Evolutionary conservation across 2,797 vertebrate genomes (phyloP).

Genomic region (Squalus acanthias): DNA sequence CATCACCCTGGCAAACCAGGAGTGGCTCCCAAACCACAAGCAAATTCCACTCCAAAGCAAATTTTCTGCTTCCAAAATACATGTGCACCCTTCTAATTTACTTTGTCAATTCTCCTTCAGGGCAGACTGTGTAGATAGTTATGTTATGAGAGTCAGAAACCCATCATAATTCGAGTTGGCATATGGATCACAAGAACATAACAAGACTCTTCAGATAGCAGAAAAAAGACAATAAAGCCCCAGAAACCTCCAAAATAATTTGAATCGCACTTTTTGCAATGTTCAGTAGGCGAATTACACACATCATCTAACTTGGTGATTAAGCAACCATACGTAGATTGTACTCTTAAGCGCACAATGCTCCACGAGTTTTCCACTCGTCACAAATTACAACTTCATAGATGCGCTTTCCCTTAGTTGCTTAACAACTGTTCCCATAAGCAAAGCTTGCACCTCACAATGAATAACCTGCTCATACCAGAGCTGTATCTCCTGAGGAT

Average conservation of each 20-base stretch:
- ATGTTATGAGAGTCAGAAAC: no score
- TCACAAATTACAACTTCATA: not conserved
- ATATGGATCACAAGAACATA: not conserved
- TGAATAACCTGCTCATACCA: no score
- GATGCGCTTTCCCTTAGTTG: not conserved
- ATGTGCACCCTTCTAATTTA: not conserved
- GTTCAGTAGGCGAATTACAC: not conserved
- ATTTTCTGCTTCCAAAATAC: not conserved
- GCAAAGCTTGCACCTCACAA: not conserved
- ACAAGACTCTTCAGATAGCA: not conserved
- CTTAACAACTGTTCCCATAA: not conserved
- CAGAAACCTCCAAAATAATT: not conserved
- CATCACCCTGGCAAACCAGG: not conserved
- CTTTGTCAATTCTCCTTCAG: not conserved
- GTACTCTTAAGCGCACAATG: not conserved
- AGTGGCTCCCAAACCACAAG: not conserved
- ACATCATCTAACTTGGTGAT: not conserved
- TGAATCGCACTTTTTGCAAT: no score
- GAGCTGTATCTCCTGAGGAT: no score
- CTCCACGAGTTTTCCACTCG: not conserved
- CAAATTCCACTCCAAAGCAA: not conserved
- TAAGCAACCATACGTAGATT: not conserved
- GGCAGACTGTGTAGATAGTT: not conserved
- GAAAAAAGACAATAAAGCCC: not conserved
- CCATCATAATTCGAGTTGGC: not conserved